phyloP scores from a whole-genome alignment of 2,888 invertebrate genomes.

The Panzeria rudis region DNA sequence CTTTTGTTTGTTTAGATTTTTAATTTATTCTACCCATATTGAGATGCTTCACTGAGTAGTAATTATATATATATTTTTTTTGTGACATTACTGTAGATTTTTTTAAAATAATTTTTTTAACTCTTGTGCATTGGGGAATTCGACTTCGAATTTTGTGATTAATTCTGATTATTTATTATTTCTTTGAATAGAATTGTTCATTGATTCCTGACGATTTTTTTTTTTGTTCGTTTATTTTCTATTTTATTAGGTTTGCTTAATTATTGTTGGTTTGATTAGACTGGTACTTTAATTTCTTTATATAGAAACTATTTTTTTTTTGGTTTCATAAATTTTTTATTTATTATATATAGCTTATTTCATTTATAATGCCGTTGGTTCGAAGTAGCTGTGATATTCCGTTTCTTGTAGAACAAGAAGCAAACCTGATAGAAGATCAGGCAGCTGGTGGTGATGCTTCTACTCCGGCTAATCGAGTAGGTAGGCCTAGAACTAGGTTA shows the following conservation, averaged over 20 bases:
- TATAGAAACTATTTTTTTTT: no score
- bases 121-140: no score
- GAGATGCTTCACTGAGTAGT: conserved; percentile 22
- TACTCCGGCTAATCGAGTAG: background rate
- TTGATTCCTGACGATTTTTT: no score
- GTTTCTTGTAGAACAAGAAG: background rate
- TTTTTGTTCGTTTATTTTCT: no score
- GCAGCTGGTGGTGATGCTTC: background rate
- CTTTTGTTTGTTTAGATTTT: no score
- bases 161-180: background rate
- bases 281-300: background rate
- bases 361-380: no score
- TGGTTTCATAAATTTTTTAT: no score
- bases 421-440: background rate
- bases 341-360: background rate
- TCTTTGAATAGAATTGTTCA: background rate
- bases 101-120: background rate
- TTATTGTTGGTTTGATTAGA: background rate
- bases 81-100: background rate
- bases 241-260: no score
- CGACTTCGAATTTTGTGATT: no score
- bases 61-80: no score
- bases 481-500: conserved; percentile 4
- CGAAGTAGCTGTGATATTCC: conserved; percentile 9
- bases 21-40: conserved; percentile 3